These are phyloP conservation scores for Macropus fuliginosus DNA, from an alignment of 2,797 vertebrate genomes.

Conservation along the genomic window DNA sequence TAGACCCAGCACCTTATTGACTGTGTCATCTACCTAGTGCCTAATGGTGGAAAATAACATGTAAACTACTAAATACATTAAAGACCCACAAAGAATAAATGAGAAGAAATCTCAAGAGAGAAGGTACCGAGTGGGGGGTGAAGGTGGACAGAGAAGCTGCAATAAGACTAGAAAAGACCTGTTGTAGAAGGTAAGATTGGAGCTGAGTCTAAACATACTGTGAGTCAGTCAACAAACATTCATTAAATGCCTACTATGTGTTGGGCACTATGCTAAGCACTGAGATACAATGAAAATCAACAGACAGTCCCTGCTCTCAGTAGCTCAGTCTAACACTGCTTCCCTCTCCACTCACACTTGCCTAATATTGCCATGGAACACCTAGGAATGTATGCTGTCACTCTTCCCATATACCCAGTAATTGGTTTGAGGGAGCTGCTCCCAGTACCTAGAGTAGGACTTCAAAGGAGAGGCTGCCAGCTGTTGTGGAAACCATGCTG, in stretches of 20 bases:
- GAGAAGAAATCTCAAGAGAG: background rate
- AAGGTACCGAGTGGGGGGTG: background rate
- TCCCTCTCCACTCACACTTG: background rate
- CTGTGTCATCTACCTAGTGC: background rate
- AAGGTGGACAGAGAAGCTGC: background rate
- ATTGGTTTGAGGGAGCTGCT: background rate
- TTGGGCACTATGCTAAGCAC: background rate
- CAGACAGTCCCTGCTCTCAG: background rate
- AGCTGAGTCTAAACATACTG: background rate
- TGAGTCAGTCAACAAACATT: background rate
- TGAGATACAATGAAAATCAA: background rate
- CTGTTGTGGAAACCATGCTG: background rate
- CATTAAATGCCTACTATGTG: background rate
- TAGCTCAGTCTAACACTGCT: background rate
- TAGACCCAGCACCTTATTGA: background rate
- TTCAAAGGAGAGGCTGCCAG: background rate
- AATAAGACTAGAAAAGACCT: background rate
- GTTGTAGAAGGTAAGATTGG: background rate
- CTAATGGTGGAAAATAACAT: background rate
- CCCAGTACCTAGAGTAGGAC: background rate
- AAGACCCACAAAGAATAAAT: background rate
- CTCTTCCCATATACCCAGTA: background rate
- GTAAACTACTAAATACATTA: background rate
- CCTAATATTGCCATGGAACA: background rate
- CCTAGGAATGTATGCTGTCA: background rate